Evolutionary conservation across 2,113 vertebrate species (phyloP), one percentile per base, ranked within the genome.

Genomic region (Alces alces): DNA sequence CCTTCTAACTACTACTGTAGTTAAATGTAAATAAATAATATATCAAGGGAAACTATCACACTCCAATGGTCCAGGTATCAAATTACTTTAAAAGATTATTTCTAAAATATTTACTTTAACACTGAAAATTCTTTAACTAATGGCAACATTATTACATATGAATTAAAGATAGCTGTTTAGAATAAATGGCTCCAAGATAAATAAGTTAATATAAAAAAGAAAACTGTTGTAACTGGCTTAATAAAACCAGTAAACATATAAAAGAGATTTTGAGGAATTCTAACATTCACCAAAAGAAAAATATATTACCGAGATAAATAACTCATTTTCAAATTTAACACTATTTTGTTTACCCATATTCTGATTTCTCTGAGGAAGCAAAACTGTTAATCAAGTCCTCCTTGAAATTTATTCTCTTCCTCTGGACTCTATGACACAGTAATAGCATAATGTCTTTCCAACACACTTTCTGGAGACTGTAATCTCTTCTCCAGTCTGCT

Each of bases 231-330:
- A 73, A 85, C 14, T 93, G 36, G 25, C n/a, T 52, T 95, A n/a
- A 96, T 79, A 76, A 91, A 86, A 91, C 25, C 58, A 93, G 7
- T 25, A 50, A 10, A 82, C 36, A 80, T 5, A 45, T 66, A 85
- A 64, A 57, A 61, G 28, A 78, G 27, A 94, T 43, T 94, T 36
- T 95, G 70, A 94, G 93, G 16, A 95, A 86, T 89, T 91, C 30
- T 82, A 85, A 93, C 45, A 76, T 86, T 95, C 47, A 88, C 54
- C 36, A 55, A 92, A 85, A 87, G 54, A 86, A 95, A 95, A 94
- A 70, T 95, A 28, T 7, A 76, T 17, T 47, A 91, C 13, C 47
- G 90, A 98, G 93, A 66, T 36, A 93, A 90, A 12, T 17, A 95
- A 66, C 25, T 90, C 70, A 89, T 45, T 17, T 95, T 91, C n/a